Conservation (phyloP, 2,888 invertebrate genomes). For the Lobophora halterata region DNA sequence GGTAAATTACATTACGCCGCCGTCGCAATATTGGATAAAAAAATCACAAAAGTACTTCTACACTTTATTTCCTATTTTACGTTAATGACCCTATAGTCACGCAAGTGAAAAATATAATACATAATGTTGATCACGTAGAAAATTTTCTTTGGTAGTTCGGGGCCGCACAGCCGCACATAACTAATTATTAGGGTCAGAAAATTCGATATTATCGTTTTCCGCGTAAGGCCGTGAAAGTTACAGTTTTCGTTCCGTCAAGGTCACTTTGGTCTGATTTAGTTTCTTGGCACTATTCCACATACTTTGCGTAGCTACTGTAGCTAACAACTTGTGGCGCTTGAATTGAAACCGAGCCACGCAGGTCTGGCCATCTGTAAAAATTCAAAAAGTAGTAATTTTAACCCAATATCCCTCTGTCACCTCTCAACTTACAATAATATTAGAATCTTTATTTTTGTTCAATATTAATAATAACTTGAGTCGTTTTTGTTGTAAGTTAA, state of each 20-base stretch:
- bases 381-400: too few species aligned
- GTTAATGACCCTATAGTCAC: constrained; percentile 4
- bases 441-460: too few species aligned
- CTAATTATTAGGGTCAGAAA: background rate
- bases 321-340: constrained; percentile 16
- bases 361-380: too few species aligned
- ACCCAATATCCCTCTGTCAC: too few species aligned
- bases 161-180: background rate
- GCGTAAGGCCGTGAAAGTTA: constrained; percentile 15
- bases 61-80: constrained; percentile 3
- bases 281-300: constrained; percentile 13
- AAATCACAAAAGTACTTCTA: background rate
- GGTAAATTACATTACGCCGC: background rate
- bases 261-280: constrained; percentile 2
- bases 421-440: too few species aligned
- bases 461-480: too few species aligned
- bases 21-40: background rate
- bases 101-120: too few species aligned
- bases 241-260: constrained; percentile 3
- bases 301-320: constrained; percentile 6
- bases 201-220: constrained; percentile 6
- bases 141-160: constrained; percentile 1
- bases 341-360: constrained; percentile 2
- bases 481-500: too few species aligned
- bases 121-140: too few species aligned